Evolutionary conservation across 2,797 vertebrate species (phyloP), one percentile per base, ranked within the genome.

Genomic region (Spea hammondii): DNA sequence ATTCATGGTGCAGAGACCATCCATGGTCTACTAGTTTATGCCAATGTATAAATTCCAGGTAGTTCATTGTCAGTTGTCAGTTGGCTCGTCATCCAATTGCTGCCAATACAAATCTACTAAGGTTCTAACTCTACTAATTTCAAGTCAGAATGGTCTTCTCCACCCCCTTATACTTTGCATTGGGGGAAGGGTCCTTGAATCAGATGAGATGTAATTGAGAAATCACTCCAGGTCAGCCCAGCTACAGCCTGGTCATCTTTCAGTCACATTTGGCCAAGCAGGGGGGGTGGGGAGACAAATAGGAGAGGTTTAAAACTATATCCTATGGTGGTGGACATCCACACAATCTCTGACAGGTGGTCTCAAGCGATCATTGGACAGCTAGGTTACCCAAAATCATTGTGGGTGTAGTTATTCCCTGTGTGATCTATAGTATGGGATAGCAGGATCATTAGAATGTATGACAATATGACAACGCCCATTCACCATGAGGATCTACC

Each of bases 381-480:
- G 79, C 81, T 76, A 50, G 57, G 68, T 79, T 84, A 84, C 83
- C 86, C 86, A 85, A 92, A 86, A 86, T 86, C 88, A 86, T 83
- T 14, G 14, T 85, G 88, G 88, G 89, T 87, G 85, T 88, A 85
- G 88, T 92, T 85, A 88, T 87, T 85, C 86, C 83, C 76, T 86
- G 81, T 86, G 82, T 86, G 86, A 88, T 92, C 91, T 91, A 90
- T 93, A 91, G 91, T 92, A 88, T 84, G 85, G 80, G 32, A 32
- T 32, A 47, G 4, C 9, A 78, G 70, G 75, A 74, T 90, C 85
- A 87, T 82, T 48, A 85, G 86, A 79, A 64, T 49, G 73, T 60
- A 70, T 54, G 59, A 71, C 67, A 65, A 51, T 12, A 70, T 77
- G 72, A 64, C 65, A 74, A 73, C 50, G 50, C 60, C 32, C 32